These are phyloP conservation scores for Falco berigora DNA, from an alignment of 2,797 vertebrate genomes.

Conservation along the genomic window DNA sequence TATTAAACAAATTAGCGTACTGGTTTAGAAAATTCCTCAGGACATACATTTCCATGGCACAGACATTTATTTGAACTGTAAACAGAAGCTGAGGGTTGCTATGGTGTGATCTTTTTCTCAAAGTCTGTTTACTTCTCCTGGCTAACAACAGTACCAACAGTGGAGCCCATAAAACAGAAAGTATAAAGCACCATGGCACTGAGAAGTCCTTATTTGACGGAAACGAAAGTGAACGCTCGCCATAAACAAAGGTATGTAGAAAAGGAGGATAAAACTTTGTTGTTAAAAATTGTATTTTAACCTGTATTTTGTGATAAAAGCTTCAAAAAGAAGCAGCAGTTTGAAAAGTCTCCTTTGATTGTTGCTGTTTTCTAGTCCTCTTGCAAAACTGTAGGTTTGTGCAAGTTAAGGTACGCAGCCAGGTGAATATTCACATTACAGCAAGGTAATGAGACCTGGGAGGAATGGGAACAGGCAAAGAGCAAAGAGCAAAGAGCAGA, in stretches of 20 bases:
- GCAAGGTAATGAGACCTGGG: not conserved
- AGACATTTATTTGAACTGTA: not conserved
- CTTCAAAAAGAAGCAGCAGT: not conserved
- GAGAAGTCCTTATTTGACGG: conserved; percentile 1
- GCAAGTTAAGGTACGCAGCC: not conserved
- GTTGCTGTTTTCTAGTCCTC: not conserved
- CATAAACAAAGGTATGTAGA: not conserved
- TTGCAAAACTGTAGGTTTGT: not conserved
- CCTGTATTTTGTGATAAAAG: not conserved
- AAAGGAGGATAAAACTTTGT: not conserved
- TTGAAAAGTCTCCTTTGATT: not conserved
- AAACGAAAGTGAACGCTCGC: not conserved
- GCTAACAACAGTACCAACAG: not conserved
- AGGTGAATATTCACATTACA: not conserved
- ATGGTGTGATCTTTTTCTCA: conserved; percentile 33
- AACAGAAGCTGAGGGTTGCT: conserved; percentile 48
- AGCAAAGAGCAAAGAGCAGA: not conserved
- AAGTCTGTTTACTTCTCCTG: conserved; percentile 23
- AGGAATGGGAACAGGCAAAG: not conserved
- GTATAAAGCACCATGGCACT: not conserved
- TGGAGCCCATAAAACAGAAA: not conserved
- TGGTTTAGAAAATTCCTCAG: conserved; percentile 3
- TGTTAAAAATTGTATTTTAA: not conserved
- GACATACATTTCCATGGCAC: not conserved
- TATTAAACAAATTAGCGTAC: not conserved